Percentiles rank a stretch among this genome's conserved stretches.
These are phyloP conservation scores for Lanistes nyassanus DNA, from an alignment of 1,140 invertebrate species.

Conservation along the genomic window DNA sequence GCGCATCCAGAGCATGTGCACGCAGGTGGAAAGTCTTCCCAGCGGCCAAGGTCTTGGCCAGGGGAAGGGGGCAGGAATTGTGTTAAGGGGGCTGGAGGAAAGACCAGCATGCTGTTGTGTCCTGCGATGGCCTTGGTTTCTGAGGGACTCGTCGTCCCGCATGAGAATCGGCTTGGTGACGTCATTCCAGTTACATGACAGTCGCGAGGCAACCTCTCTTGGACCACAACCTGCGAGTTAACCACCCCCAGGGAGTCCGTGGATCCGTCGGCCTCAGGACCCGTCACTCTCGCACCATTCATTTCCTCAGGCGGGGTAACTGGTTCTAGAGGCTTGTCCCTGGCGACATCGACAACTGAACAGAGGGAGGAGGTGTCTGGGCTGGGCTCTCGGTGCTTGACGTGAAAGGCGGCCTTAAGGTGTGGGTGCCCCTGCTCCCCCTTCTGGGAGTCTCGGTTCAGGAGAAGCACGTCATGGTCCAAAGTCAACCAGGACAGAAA, in stretches of 20 bases:
- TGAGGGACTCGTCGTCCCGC: background rate
- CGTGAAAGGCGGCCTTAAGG: slow-evolving; percentile 4
- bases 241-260: background rate
- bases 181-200: background rate
- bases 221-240: background rate
- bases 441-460: slow-evolving; percentile 1
- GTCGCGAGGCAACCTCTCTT: background rate
- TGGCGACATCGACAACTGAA: background rate
- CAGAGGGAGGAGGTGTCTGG: background rate
- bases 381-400: background rate
- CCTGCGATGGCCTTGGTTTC: background rate
- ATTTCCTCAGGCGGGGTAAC: background rate
- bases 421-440: background rate
- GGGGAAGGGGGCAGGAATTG: slow-evolving; percentile 16
- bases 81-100: background rate
- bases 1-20: slow-evolving; percentile 30
- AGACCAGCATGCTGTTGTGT: background rate
- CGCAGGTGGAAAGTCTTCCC: slow-evolving; percentile 30
- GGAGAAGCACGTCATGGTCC: slow-evolving; percentile 28
- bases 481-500: slow-evolving; percentile 41
- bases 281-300: background rate
- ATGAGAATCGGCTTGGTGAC: background rate
- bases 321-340: background rate
- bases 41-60: slow-evolving; percentile 11
- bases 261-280: background rate